Base-by-base conservation (phyloP, 2,888 invertebrate genomes). In the Tetropium fuscum region DNA sequence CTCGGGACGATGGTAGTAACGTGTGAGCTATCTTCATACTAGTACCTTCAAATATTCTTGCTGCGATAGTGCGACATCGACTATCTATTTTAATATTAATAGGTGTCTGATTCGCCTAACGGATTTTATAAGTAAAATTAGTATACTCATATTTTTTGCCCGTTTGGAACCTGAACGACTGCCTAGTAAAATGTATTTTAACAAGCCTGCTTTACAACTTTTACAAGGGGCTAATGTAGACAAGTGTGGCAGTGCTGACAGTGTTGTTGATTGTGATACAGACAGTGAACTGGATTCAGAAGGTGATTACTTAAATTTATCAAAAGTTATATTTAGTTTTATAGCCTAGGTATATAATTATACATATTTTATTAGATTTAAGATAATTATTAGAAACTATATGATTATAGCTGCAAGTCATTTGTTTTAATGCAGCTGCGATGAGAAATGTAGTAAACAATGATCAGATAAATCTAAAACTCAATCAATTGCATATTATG, bases 1-100 rank as follows among this genome's bases (percentile, higher is more conserved):
- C 10, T 16, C 20, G 7, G 11, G 16, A 44, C 8, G n/a, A 44
- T 13, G 18, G 11, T 36, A 48, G 38, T 15, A 15, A 18, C 25
- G 22, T 20, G 43, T 15, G 38, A 13, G 19, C 49, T 16, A 20
- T 36, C 48, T 22, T 15, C 43, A 22, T 25, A 43, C 25, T 25
- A 10, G 8, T 11, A 25, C 43, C 25, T 25, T 43, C 22, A 25
- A 11, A 25, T 22, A 38, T 15, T 38, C 34, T 36, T 20, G 32
- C 32, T 30, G 25, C 11, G 30, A 8, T 34, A 47, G 19, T 36
- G 48, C 48, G 49, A 49, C 38, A 38, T n/a, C 11, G 6, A 16
- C 22, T 49, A 20, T 49, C 38, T 49, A 22, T 49, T 38, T 38
- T 48, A 34, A 25, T 15, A 15, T 43, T 16, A 25, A 49, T 25